Evolutionary conservation across 37 sponge, comb jelly and placozoan species (phyloP), one percentile per base, ranked within the genome.

Genomic region (Trichoplax adhaerens): DNA sequence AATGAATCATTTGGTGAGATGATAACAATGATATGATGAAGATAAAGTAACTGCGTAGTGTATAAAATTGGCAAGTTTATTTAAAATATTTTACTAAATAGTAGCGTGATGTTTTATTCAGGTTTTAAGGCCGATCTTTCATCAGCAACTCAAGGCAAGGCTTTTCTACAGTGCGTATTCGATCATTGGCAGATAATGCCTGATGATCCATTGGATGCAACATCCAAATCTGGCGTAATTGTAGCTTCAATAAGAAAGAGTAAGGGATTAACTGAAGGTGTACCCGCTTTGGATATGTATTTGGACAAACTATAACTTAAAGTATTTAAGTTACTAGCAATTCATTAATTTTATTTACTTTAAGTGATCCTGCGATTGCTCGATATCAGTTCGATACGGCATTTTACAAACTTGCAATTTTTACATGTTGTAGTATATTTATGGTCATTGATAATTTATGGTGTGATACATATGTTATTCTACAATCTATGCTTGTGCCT

Each of bases 101-200:
- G 12, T 29, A 29, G 12, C 12, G 10, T 12, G 12, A 12, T 72
- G 47, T 3, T 4, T 1, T 53, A 54, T 49, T 12, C 75, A 88
- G 89, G 99, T 1, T 97, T 97, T 77, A 89, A 93, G 47, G 90
- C 90, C 75, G 99, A 88, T 68, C 80, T 97, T 49, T 72, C 93
- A 55, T 82, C 90, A 58, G 79, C 77, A 78, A 97, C 99, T 0
- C 85, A 88, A 49, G 99, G 99, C 50, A 93, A 97, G 74, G 99
- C 99, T 66, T 97, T 97, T 83, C 99, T 93, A n/a, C 99, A 97
- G 79, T 97, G 99, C 70, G 99, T 97, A 64, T 97, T 97, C 81
- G 99, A 97, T 72, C 99, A 97, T 71, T 97, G 99, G 99, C 77
- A 83, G 64, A 66, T 86, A 50, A 70, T 93, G 49, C 82, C 75